Evolutionary conservation across 2,888 invertebrate species (phyloP).

Genomic region (Coleophora deauratella): DNA sequence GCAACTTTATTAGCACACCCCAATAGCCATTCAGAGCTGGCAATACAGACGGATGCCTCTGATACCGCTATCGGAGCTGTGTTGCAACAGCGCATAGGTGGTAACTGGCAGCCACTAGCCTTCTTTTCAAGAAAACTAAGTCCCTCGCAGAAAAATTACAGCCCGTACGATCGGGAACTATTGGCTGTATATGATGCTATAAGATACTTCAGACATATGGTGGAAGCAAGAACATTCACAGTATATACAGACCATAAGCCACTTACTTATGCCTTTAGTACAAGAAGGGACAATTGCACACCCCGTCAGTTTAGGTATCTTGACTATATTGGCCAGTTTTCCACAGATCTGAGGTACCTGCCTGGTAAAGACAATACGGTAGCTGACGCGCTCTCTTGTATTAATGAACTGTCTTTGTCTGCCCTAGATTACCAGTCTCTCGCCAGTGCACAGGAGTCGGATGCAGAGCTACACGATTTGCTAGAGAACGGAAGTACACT

Average conservation of each 20-base stretch:
- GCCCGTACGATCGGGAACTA: too few species aligned
- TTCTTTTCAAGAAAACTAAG: constrained; percentile 28
- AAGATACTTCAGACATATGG: constrained; percentile 4
- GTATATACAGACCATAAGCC: constrained; percentile 3
- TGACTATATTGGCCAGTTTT: constrained; percentile 34
- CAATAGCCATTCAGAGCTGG: not conserved
- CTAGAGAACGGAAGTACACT: not conserved
- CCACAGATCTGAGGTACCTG: constrained; percentile 33
- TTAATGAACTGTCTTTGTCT: constrained; percentile 10
- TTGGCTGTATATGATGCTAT: constrained; percentile 30
- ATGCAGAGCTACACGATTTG: not conserved
- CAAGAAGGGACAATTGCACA: constrained; percentile 13
- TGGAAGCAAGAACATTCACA: constrained; percentile 1
- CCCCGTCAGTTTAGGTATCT: too few species aligned
- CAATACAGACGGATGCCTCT: constrained; percentile 9
- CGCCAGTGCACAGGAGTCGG: not conserved
- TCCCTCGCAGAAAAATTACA: too few species aligned
- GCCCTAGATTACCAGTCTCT: too few species aligned
- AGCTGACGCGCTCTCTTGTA: constrained; percentile 29
- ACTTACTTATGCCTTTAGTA: constrained; percentile 7
- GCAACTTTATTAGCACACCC: not conserved
- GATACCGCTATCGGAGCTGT: constrained; percentile 30
- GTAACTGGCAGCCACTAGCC: constrained; percentile 3
- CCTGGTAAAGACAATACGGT: constrained; percentile 28
- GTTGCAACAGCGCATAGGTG: constrained; percentile 24